Evolutionary conservation across 37 sponge, comb jelly and placozoan genomes (phyloP), one percentile per base, ranked within the genome.

Genomic region (Agelas oroides): DNA sequence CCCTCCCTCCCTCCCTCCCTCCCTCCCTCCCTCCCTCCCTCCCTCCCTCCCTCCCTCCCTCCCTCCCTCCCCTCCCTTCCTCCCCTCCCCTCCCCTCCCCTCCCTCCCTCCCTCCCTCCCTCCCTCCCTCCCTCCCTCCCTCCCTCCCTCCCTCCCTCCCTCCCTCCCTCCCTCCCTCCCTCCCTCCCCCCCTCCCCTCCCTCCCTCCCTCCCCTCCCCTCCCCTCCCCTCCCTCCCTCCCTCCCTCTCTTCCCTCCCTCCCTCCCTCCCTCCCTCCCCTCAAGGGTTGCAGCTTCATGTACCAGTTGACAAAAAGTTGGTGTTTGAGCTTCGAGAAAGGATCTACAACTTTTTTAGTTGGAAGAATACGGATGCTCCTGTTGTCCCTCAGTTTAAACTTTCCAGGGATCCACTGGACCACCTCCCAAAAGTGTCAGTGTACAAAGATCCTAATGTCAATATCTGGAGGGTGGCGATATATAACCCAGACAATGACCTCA

Each of bases 271-370:
- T 61, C 62, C n/a, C 11, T 11, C 27, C 27, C 14, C 62, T 27
- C 27, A 61, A 61, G n/a, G 62, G n/a, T 5, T 32, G 35, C 76
- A 76, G 59, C 32, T 76, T 8, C 32, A 23, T 33, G 59, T 76
- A 1, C 76, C 76, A 6, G 76, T 76, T 20, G 36, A 58, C 28
- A 76, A 59, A 33, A 58, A 76, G 32, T 58, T 76, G n/a, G 61
- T 76, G 11, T 76, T 56, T 59, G 61, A 76, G 2, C 36, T 76
- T 59, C 54, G 76, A 35, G 76, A 76, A 34, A 58, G 76, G 36
- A 58, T 76, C 34, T 76, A 59, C 59, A 56, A 57, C 76, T 8
- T 3, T 3, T 46, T 46, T 46, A 8, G 8, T 12, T 3, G 8
- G 3, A 46, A 46, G 46, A 46, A 12, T 3, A 8, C 8, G 6